These are phyloP conservation scores for Synaphobranchus kaupii DNA, from an alignment of 2,797 vertebrate species.

Conservation along the genomic window DNA sequence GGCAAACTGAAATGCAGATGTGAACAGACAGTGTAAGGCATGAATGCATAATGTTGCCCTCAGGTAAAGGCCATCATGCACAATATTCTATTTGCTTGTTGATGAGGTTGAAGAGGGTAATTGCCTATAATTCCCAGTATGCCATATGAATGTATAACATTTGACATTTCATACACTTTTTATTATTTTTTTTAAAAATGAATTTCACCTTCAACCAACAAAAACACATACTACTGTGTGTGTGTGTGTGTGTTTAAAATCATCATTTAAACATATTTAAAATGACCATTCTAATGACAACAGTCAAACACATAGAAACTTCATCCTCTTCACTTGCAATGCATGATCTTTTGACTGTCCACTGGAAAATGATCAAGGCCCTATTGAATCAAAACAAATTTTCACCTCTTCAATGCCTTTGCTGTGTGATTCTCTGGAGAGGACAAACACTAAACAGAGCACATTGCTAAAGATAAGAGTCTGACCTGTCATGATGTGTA, in stretches of 20 bases:
- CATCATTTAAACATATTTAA: neutral
- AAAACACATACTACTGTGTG: neutral
- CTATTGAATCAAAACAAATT: neutral
- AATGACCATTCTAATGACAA: neutral
- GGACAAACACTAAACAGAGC: neutral
- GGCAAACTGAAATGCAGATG: neutral
- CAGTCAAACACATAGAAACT: neutral
- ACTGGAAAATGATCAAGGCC: neutral
- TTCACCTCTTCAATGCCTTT: neutral
- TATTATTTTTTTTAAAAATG: neutral
- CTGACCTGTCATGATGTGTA: neutral
- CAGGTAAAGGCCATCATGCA: neutral
- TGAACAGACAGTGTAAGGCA: neutral
- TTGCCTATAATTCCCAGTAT: neutral
- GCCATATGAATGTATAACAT: neutral
- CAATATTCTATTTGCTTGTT: neutral
- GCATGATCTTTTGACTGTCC: neutral
- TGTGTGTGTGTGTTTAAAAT: neutral
- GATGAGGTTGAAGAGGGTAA: constrained; percentile 20
- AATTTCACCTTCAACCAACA: no score
- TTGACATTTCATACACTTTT: neutral
- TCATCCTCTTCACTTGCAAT: neutral
- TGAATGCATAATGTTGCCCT: neutral
- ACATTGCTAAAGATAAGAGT: neutral
- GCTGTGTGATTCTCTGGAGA: neutral